Base-by-base conservation (phyloP, 2,797 vertebrate genomes). In the Cirrhinus molitorella region DNA sequence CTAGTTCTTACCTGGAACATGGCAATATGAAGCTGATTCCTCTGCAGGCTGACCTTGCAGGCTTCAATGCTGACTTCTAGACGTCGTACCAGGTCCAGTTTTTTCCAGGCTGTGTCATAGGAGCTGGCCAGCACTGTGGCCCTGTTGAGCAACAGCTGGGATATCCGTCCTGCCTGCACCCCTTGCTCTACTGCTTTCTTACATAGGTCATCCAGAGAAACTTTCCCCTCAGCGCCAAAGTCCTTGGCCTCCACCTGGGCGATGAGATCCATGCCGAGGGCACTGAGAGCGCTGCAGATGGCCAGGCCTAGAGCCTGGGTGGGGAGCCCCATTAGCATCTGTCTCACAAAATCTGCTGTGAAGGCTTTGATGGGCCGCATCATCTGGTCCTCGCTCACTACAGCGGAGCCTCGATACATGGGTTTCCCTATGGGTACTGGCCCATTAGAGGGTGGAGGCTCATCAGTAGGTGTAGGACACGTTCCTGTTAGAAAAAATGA, bases 321-420 rank as follows among this genome's bases (percentile, higher is more conserved):
- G 5, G 98, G 97, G 57, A 99, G 94, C 37, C 98, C 98, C 90
- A 99, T 96, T 67, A 99, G 93, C 91, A 99, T 96, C 90, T 99
- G 97, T 10, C 96, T 94, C 70, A 99, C 98, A 85, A 99, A 99
- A 89, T 99, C 97, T 0, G 98, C 98, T 0, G 97, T 99, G 90
- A 99, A 99, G 55, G 97, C 96, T 88, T 98, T 99, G 90, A 99
- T 98, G 55, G 98, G 98, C 40, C 97, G 96, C 45, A 94, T 97
- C 97, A 99, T 98, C 92, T 99, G 97, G 63, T 99, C 98, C 92
- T 99, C 98, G 59, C 95, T 99, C 67, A 98, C 95, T 80, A 98
- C 96, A 0, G 92, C 95, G 43, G 96, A 94, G 84, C 95, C 96
- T 81, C 95, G 95, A 90, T 96, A 99, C 86, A 97, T 89, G 0